phyloP scores from a whole-genome alignment of 2,888 invertebrate genomes.

The Steromphala cineraria region DNA sequence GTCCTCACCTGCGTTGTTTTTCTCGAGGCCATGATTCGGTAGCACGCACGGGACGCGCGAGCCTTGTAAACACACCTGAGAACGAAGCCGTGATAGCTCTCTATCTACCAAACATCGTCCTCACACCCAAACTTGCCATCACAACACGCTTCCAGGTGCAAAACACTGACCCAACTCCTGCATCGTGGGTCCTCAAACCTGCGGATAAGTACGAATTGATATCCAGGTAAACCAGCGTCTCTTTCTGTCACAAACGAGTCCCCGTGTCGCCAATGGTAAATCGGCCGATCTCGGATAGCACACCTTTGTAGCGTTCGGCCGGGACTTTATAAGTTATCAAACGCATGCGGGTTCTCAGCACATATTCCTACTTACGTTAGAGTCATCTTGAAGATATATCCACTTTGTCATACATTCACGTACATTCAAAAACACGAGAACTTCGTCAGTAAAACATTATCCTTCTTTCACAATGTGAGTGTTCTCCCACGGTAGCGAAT shows the following conservation, averaged over 20 bases:
- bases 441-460: slow-evolving; percentile 17
- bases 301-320: slow-evolving; percentile 1
- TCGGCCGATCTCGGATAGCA: not conserved
- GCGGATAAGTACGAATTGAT: not conserved
- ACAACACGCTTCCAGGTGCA: not conserved
- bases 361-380: not conserved
- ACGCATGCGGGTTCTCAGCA: not conserved
- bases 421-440: slow-evolving; percentile 11
- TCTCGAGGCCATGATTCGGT: slow-evolving; percentile 19
- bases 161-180: slow-evolving; percentile 1
- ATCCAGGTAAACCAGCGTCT: not conserved
- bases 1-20: not conserved
- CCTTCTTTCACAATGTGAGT: slow-evolving; percentile 21
- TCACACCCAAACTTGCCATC: slow-evolving; percentile 9
- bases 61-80: slow-evolving; percentile 18
- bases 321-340: not conserved
- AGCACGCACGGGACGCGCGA: not conserved
- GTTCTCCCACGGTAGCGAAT: slow-evolving; percentile 34
- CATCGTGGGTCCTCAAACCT: not conserved
- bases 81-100: not conserved
- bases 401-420: slow-evolving; percentile 24
- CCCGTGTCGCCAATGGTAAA: not conserved
- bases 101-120: not conserved
- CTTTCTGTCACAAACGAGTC: not conserved
- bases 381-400: slow-evolving; percentile 13